Conservation (phyloP, 2,113 vertebrate genomes). For the Oncorhynchus keta region DNA sequence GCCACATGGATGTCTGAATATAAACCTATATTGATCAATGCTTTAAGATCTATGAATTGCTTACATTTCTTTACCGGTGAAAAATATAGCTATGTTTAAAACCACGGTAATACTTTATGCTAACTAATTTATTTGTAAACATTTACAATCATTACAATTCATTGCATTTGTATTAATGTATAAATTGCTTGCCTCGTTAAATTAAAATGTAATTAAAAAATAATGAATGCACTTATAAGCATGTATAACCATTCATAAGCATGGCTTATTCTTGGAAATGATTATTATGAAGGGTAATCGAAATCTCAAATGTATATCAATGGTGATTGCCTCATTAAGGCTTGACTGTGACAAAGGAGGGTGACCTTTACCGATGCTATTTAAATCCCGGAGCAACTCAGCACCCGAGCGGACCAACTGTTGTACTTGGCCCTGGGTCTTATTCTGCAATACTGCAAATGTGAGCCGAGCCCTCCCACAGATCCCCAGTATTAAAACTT, state of each 20-base stretch:
- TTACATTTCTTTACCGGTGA: not conserved
- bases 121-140: no score
- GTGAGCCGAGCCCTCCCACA: constrained; percentile 62
- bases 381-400: constrained; percentile 76
- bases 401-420: constrained; percentile 85
- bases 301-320: not conserved
- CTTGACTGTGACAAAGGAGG: constrained; percentile 51
- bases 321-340: constrained; percentile 51
- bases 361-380: constrained; percentile 69
- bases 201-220: no score
- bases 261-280: no score
- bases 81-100: not conserved
- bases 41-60: not conserved
- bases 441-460: constrained; percentile 80
- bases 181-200: no score
- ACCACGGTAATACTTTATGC: no score
- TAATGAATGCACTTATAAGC: no score
- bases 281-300: no score
- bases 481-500: constrained; percentile 77
- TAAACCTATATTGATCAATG: not conserved
- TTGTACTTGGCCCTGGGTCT: constrained; percentile 82
- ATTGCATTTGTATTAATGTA: no score
- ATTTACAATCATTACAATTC: no score
- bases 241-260: no score
- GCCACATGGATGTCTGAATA: constrained; percentile 6